Evolutionary conservation across 2,113 vertebrate species (phyloP), one percentile per base, ranked within the genome.

Genomic region (Serilophus lunatus): DNA sequence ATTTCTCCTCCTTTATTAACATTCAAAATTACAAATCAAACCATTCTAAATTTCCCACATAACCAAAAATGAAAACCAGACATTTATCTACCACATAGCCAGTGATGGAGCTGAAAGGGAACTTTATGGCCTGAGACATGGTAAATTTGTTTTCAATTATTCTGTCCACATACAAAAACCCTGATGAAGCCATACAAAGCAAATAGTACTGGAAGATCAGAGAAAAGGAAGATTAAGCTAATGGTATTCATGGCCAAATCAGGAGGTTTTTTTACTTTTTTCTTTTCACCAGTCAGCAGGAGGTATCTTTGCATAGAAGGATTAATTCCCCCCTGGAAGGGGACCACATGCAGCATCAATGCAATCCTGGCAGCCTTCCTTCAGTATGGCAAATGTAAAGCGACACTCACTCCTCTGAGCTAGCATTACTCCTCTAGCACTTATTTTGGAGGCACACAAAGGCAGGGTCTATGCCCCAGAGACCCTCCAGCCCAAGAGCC

Each of bases 91-190:
- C 97, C 86, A 2, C 97, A 82, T 12, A 96, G 97, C 93, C 81
- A 95, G 76, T 63, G 80, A 71, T 66, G 6, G 56, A 96, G 60
- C 96, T 92, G 74, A 82, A 96, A 95, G 92, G 91, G 90, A 95
- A 96, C 96, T 84, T 36, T 86, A 96, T 91, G 96, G 97, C 94
- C 97, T 66, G 42, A 93, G 96, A 96, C 95, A 96, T 69, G 93
- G 82, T 93, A 90, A 96, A 98, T 98, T 98, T 97, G 98, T 97
- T 98, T 98, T 93, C 97, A 98, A 97, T 98, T 97, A 98, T 88
- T 96, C 82, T 60, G 88, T 97, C 97, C 97, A 50, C 91, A 92
- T 61, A 84, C 57, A 95, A 96, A n/a, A 96, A 96, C 83, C 96
- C 96, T 84, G 64, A 97, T 97, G 96, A 97, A 97, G 95, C 96